Conservation (phyloP, 2,113 vertebrate species). For the Lampris megalopsis region DNA sequence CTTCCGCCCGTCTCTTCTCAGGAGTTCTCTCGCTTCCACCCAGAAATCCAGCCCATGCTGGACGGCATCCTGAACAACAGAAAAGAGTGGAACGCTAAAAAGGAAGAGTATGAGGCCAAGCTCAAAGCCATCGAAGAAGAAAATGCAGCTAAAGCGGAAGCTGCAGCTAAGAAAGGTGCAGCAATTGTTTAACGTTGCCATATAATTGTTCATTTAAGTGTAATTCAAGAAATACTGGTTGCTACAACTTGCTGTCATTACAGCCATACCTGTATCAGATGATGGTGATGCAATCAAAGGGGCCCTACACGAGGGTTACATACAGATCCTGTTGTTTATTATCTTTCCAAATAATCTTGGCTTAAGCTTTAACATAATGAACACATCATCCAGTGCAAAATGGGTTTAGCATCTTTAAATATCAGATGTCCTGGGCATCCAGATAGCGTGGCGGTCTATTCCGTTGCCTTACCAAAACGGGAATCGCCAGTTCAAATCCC, state of each 20-base stretch:
- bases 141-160: conserved; percentile 82
- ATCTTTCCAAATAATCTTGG: too few relatives aligned
- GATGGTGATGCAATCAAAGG: too few relatives aligned
- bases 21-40: conserved; percentile 97
- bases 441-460: too few relatives aligned
- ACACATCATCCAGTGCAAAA: background rate
- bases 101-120: conserved; percentile 89
- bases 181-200: conserved; percentile 13
- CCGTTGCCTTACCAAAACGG: too few relatives aligned
- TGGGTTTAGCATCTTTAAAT: too few relatives aligned
- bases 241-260: too few relatives aligned
- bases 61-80: conserved; percentile 94
- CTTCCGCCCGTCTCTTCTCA: conserved; percentile 49
- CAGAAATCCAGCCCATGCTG: conserved; percentile 92
- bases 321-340: too few relatives aligned
- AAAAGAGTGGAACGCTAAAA: conserved; percentile 92
- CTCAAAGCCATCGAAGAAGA: conserved; percentile 88
- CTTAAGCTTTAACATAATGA: background rate
- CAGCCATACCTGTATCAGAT: too few relatives aligned
- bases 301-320: too few relatives aligned
- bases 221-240: background rate
- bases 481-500: too few relatives aligned
- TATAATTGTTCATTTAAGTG: background rate
- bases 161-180: conserved; percentile 81
- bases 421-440: too few relatives aligned